phyloP scores from a whole-genome alignment of 2,113 vertebrate species.

The Labeo catla region DNA sequence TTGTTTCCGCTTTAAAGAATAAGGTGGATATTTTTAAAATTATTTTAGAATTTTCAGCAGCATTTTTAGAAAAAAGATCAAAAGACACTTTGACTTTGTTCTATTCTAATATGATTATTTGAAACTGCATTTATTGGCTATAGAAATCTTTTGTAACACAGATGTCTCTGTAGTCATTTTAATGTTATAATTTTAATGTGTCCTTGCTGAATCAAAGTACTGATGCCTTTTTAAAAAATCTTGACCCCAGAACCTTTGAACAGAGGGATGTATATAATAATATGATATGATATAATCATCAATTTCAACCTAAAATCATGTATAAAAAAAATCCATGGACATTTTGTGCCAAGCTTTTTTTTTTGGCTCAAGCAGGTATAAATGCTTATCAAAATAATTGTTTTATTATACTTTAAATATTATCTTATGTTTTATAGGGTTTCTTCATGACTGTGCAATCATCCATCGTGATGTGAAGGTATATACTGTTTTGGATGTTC shows the following conservation, averaged over 20 bases:
- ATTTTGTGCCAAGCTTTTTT: not conserved
- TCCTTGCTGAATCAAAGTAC: not conserved
- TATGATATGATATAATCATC: too few species aligned
- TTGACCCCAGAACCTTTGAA: not conserved
- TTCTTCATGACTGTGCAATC: conserved; percentile 91
- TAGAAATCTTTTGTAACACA: not conserved
- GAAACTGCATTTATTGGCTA: not conserved
- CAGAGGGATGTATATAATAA: not conserved
- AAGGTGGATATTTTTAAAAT: too few species aligned
- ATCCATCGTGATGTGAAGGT: conserved; percentile 96
- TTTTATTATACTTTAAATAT: not conserved
- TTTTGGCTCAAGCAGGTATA: not conserved
- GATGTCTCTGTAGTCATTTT: not conserved
- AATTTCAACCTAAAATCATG: not conserved
- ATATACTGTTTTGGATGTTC: not conserved
- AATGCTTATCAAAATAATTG: not conserved
- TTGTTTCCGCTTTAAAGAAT: too few species aligned
- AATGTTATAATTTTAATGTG: not conserved
- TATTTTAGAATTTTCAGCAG: too few species aligned
- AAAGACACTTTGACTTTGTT: too few species aligned
- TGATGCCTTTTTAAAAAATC: not conserved
- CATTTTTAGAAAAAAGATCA: too few species aligned
- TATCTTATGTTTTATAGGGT: conserved; percentile 73
- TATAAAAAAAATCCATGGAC: not conserved
- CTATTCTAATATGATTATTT: too few species aligned